Evolutionary conservation across 1,140 invertebrate species (phyloP), one percentile per base, ranked within the genome.

Genomic region (Hylaeus volcanicus): DNA sequence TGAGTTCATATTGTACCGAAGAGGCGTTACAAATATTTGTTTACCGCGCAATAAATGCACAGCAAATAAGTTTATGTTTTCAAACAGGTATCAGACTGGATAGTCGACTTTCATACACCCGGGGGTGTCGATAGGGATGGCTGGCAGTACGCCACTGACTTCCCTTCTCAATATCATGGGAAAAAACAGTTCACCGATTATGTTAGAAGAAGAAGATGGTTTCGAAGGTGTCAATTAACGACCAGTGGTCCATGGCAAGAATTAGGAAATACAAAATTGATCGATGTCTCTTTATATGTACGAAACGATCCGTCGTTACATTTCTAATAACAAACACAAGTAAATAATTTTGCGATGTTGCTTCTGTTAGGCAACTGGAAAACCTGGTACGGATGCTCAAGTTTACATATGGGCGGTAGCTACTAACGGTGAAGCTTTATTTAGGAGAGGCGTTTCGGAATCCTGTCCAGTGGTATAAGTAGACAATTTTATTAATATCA

Each of bases 71-170:
- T 43, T 58, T 15, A 48, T 51, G 11, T 12, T 45, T 56, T n/a
- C 11, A 66, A 5, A 12, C 83, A 97, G 96, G 95, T 97, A 65
- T 96, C 97, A 8, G 97, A 98, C 90, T 98, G 98, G 98, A 95
- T 96, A 83, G 95, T 98, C 12, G 98, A 98, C 92, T 98, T 97
- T 90, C 96, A 96, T 90, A 96, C 96, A 53, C 96, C 96, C 1
- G 97, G 97, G n/a, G 97, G 97, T 1, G 97, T 97, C 1, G 98
- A 98, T 92, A 94, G 95, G 75, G 97, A 98, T 85, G 98, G 98
- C 3, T 99, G 98, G 98, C 98, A 98, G 91, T 98, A 98, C 93
- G 97, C 98, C 3, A 96, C 97, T 2, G 98, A 98, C 92, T 98
- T 98, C 92, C 97, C 97, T 6, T 95, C 96, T 0, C 95, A 95